Evolutionary conservation across 1,140 invertebrate genomes (phyloP).

Genomic region (Telenomus remus): DNA sequence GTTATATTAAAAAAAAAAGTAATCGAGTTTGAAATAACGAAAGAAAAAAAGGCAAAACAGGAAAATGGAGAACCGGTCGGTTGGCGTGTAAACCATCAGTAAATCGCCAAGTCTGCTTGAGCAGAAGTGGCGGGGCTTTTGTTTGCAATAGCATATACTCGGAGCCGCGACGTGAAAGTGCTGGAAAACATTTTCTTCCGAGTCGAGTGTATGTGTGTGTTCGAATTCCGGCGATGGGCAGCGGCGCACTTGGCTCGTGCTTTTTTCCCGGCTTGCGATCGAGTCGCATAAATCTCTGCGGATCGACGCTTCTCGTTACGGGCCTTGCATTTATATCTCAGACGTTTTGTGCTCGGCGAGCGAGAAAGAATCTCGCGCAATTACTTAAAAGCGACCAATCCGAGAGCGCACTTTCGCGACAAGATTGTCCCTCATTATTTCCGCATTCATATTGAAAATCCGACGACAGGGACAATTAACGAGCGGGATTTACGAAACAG

Average conservation of each 20-base stretch:
- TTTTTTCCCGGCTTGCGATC: slow-evolving; percentile 10
- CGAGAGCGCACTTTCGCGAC: slow-evolving; percentile 23
- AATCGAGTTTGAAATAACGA: too few relatives aligned
- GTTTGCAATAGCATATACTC: slow-evolving; percentile 14
- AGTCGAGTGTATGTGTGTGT: slow-evolving; percentile 16
- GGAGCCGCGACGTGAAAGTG: slow-evolving; percentile 15
- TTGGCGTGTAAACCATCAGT: slow-evolving; percentile 7
- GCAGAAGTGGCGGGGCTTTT: slow-evolving; percentile 16
- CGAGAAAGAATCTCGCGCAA: slow-evolving; percentile 47
- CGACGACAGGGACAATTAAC: too few relatives aligned
- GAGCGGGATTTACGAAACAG: too few relatives aligned
- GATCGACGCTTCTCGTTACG: slow-evolving; percentile 51
- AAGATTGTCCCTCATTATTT: slow-evolving; percentile 4
- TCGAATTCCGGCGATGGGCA: slow-evolving; percentile 32
- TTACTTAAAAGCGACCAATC: slow-evolving; percentile 58
- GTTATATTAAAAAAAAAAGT: too few relatives aligned
- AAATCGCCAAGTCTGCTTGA: slow-evolving; percentile 34
- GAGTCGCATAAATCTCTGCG: slow-evolving; percentile 47
- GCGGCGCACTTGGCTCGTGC: neutral
- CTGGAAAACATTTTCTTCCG: slow-evolving; percentile 33
- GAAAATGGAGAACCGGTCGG: neutral
- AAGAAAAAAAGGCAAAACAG: too few relatives aligned
- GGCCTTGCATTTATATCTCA: slow-evolving; percentile 42
- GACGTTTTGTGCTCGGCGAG: slow-evolving; percentile 10
- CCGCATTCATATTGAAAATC: too few relatives aligned